phyloP scores from a whole-genome alignment of 2,888 invertebrate species.

The Diadegma fenestrale region DNA sequence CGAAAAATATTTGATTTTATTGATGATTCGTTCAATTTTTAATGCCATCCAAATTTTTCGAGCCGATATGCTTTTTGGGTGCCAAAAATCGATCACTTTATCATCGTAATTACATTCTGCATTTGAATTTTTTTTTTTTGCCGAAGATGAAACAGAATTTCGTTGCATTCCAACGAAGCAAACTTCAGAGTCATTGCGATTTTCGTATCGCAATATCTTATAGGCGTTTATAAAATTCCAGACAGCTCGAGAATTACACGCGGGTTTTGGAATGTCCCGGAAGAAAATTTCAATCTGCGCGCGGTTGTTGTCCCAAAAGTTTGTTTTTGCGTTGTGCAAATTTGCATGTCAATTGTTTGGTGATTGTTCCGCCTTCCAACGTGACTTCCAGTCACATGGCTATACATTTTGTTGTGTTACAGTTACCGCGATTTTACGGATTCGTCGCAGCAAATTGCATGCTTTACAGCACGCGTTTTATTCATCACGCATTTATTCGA shows the following conservation, averaged over 20 bases:
- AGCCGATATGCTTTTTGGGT: too few species aligned
- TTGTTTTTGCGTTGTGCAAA: neutral
- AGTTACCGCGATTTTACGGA: constrained; percentile 56
- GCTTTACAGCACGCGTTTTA: constrained; percentile 46
- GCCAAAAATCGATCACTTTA: too few species aligned
- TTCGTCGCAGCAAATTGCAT: constrained; percentile 62
- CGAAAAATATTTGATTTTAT: too few species aligned
- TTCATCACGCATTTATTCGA: neutral
- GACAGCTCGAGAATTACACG: neutral
- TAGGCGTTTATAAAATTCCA: neutral
- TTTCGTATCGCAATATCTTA: neutral
- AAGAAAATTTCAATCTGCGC: neutral
- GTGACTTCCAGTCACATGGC: neutral
- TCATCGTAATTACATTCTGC: too few species aligned
- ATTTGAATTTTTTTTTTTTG: too few species aligned
- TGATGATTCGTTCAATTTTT: too few species aligned
- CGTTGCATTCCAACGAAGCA: too few species aligned
- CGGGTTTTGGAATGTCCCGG: neutral
- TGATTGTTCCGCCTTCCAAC: neutral
- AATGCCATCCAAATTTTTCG: too few species aligned
- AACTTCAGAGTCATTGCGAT: too few species aligned
- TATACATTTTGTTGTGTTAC: constrained; percentile 11
- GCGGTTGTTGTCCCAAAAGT: neutral
- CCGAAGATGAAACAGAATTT: too few species aligned
- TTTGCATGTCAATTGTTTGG: neutral